Base-by-base conservation (phyloP, 2,888 invertebrate species). In the Sminthurinus aureus region DNA sequence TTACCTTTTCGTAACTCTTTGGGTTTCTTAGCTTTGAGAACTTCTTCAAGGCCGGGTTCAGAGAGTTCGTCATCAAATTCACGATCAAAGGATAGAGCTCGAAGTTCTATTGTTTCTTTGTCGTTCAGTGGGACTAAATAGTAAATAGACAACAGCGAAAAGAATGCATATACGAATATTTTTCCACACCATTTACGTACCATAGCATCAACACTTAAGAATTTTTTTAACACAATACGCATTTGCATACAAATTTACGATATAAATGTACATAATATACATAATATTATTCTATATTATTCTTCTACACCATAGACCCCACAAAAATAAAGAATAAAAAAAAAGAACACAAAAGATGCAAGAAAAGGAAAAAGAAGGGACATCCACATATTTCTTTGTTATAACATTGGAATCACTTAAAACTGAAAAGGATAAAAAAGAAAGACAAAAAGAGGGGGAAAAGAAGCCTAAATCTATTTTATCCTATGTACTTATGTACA, bases 1-100 rank as follows among this genome's bases (percentile, higher is more conserved):
- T 90, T 93, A 93, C 93, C 93, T 93, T 92, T 93, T 90, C 93
- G 93, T 90, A 92, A 93, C 90, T 93, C 93, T 90, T 92, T 92
- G 90, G 93, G 92, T 90, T 92, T 92, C 91, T 92, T 92, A 85
- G 92, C 92, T 90, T 92, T 93, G 74, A 93, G 91, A 87, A 94
- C 93, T 90, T 94, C 93, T 90, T 94, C 93, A 90, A 93, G 92
- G 89, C 93, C 93, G 89, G 91, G 91, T 89, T 93, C 93, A 89
- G 92, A 91, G 88, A 92, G 92, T 88, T 92, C 92, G 89, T 93
- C 93, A 88, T 92, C 92, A 87, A 92, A 91, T 89, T 92, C 92
- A 87, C 92, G 91, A 89, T 92, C 92, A 89, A 92, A 91, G 84
- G 92, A 92, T 90, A 94, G 91, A 90, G 93, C 93, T 89, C 93